Base-by-base conservation (phyloP, 1,140 invertebrate species). In the Reticulitermes speratus region DNA sequence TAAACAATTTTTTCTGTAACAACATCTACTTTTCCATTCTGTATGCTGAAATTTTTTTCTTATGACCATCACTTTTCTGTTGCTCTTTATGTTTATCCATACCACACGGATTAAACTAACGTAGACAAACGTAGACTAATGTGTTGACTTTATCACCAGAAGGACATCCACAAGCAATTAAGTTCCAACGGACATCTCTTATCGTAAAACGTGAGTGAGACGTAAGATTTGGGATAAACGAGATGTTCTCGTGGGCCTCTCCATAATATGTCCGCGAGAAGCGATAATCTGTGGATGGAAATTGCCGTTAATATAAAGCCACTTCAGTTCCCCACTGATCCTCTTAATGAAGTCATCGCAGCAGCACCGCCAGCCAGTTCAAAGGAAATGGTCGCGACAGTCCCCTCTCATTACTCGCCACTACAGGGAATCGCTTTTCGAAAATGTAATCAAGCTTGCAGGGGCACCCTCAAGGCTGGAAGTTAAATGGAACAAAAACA, bases 231-330 rank as follows among this genome's bases (percentile, higher is more conserved):
- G 52, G 52, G 52, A 55, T 55, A 55, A 55, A 55, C 19, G 52
- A 16, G 3, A 55, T 16, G 52, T 55, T 55, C 19, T 55, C 14
- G 52, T 55, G 19, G 52, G 52, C 5, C 65, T 30, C 65, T 75
- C 25, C 65, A 9, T 75, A 75, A 75, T 75, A 75, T 75, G n/a
- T 30, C n/a, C 25, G 65, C 65, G n/a, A 25, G 65, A 75, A 75
- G n/a, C 65, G 65, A 30, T 75, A 75, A 75, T 75, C 65, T 30
- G 65, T 25, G 65, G 65, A 75, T 75, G n/a, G 65, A 75, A 75
- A 75, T 75, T 75, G 65, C 59, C n/a, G 65, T 75, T 75, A 75
- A 75, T 75, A 25, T 30, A 75, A 75, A 75, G 65, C 65, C n/a
- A 75, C 25, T 75, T 75, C 65, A 75, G 65, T 30, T 30, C 9